Evolutionary conservation across 2,797 vertebrate genomes (phyloP).

Genomic region (Miichthys miiuy): DNA sequence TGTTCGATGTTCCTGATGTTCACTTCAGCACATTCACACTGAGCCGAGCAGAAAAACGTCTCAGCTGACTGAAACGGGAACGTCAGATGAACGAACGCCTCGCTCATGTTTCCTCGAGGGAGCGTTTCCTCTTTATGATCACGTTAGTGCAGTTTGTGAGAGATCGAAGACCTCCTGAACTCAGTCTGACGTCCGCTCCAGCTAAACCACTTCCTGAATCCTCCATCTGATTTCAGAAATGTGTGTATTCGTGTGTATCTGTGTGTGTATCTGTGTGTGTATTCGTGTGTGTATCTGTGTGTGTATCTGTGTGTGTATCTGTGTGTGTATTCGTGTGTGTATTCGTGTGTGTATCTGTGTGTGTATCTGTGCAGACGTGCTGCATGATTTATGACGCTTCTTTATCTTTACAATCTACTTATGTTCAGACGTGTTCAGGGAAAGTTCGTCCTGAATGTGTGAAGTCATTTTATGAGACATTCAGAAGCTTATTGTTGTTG

Average conservation of each 20-base stretch:
- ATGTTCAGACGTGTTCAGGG: conserved; percentile 11
- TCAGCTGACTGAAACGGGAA: conserved; percentile 57
- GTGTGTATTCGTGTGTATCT: background rate
- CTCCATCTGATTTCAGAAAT: conserved; percentile 15
- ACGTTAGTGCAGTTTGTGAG: conserved; percentile 56
- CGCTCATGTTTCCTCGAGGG: conserved; percentile 39
- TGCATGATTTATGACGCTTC: background rate
- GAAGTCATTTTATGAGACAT: conserved; percentile 40
- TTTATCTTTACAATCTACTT: conserved; percentile 18
- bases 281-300: too few relatives aligned
- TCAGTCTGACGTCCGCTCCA: conserved; percentile 44
- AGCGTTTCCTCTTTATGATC: conserved; percentile 54
- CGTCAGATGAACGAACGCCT: conserved; percentile 37
- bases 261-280: background rate
- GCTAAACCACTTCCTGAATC: conserved; percentile 15
- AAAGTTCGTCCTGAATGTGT: conserved; percentile 18
- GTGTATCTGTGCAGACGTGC: background rate
- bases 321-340: too few relatives aligned
- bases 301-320: too few relatives aligned
- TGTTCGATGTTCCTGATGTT: too few relatives aligned
- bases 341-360: too few relatives aligned
- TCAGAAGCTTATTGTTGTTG: conserved; percentile 45
- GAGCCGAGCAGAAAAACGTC: background rate
- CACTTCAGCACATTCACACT: background rate
- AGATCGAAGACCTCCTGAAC: conserved; percentile 56